Evolutionary conservation across 2,888 invertebrate genomes (phyloP).

Genomic region (Drosophila prolongata): DNA sequence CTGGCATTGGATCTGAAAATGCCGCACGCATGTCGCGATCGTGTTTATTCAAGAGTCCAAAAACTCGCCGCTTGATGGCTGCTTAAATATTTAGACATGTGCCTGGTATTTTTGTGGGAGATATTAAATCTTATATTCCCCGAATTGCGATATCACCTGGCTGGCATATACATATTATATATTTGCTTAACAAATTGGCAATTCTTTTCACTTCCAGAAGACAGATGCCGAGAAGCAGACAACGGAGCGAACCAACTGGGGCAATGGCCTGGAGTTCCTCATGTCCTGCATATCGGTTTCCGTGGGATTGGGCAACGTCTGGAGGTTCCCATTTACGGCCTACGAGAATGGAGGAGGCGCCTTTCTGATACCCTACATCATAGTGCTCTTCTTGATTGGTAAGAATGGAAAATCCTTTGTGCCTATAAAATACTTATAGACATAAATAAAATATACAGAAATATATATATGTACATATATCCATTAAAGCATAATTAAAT

Average conservation of each 20-base stretch:
- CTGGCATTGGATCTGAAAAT: conserved; percentile 9
- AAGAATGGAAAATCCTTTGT: not conserved
- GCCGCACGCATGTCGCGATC: conserved; percentile 4
- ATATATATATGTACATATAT: not conserved
- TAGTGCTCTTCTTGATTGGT: conserved; percentile 88
- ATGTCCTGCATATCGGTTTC: conserved; percentile 91
- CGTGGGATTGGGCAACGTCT: conserved; percentile 90
- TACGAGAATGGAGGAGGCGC: conserved; percentile 91
- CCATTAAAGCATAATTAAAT: too few relatives aligned
- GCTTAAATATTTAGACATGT: conserved; percentile 35
- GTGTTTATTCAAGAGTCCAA: conserved; percentile 8
- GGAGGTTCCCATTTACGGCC: conserved; percentile 88
- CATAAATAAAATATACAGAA: too few relatives aligned
- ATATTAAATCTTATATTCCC: conserved; percentile 7
- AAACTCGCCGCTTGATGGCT: not conserved
- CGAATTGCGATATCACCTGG: conserved; percentile 4
- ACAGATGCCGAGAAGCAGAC: conserved; percentile 56
- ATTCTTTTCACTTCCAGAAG: conserved; percentile 34
- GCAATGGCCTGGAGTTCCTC: conserved; percentile 88
- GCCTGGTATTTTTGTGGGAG: conserved; percentile 3
- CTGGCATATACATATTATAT: conserved; percentile 13
- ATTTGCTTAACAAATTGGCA: conserved; percentile 11
- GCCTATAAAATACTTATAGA: too few relatives aligned
- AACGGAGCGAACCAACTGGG: conserved; percentile 60
- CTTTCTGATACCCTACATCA: conserved; percentile 90